phyloP scores from a whole-genome alignment of 2,888 invertebrate species.

The Netelia fuscicornis region DNA sequence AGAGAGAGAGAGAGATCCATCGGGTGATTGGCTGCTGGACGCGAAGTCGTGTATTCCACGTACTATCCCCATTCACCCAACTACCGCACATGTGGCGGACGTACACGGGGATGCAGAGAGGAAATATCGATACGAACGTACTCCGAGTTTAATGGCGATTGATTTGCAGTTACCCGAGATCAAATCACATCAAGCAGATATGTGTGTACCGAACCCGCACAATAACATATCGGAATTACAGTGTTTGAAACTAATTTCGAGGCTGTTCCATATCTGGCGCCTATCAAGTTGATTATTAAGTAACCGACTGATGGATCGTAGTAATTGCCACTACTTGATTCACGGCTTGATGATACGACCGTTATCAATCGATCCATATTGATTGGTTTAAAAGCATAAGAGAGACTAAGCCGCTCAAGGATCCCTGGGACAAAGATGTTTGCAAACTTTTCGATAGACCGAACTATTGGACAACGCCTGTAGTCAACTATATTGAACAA shows the following conservation, averaged over 20 bases:
- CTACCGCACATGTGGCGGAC: background rate
- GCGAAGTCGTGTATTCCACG: background rate
- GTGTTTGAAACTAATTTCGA: background rate
- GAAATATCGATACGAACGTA: background rate
- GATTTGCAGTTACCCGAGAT: background rate
- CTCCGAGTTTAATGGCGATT: background rate
- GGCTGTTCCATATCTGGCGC: background rate
- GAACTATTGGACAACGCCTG: too few relatives aligned
- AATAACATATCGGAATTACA: background rate
- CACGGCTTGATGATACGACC: background rate
- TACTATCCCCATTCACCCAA: background rate
- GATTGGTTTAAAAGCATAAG: background rate
- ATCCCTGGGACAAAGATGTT: background rate
- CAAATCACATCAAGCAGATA: background rate
- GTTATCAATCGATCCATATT: background rate
- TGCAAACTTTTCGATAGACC: background rate
- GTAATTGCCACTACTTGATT: background rate
- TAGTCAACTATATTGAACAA: too few relatives aligned
- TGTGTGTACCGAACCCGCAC: background rate
- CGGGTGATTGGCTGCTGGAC: slow-evolving; percentile 42
- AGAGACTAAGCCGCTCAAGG: background rate
- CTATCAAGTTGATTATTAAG: background rate
- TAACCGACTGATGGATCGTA: background rate
- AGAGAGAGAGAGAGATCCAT: slow-evolving; percentile 29
- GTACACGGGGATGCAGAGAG: background rate